A percentile compares a stretch with the other conserved stretches of the same genome.
Conservation (phyloP, 2,888 invertebrate species). For the Exephanes ischioxanthus region DNA sequence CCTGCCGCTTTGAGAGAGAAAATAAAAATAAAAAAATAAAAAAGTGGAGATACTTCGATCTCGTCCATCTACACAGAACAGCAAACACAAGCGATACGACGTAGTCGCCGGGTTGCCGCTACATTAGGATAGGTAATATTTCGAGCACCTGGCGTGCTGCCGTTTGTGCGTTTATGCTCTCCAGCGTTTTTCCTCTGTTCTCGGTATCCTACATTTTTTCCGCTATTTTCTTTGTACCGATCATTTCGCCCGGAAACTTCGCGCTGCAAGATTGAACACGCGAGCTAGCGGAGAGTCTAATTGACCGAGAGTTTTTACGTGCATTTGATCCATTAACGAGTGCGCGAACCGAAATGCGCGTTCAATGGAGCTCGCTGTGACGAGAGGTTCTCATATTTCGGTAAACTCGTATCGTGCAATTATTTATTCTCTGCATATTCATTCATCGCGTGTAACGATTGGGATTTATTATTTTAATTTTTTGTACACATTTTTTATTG, state of each 20-base stretch:
- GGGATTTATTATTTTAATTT: too few relatives aligned
- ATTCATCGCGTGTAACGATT: too few relatives aligned
- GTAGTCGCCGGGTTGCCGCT: conserved; percentile 4
- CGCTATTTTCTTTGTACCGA: neutral
- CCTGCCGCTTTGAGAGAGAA: neutral
- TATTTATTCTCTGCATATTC: neutral
- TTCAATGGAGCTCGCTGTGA: neutral
- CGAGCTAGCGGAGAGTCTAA: neutral
- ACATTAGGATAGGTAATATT: conserved; percentile 39
- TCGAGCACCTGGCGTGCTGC: conserved; percentile 25
- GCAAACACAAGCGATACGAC: conserved; percentile 1
- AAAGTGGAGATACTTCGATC: conserved; percentile 11
- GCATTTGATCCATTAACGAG: neutral
- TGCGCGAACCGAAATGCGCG: neutral
- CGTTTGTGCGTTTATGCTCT: conserved; percentile 22
- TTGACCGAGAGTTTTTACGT: conserved; percentile 7
- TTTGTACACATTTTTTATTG: too few relatives aligned
- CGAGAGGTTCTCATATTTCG: neutral
- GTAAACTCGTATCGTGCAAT: neutral
- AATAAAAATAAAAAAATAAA: neutral
- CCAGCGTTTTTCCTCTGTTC: conserved; percentile 19
- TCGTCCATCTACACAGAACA: conserved; percentile 10
- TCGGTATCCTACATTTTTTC: neutral
- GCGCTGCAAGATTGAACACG: neutral
- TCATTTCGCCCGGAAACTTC: neutral